These are phyloP conservation scores for Natrix natrix DNA, from an alignment of 2,797 vertebrate species.

Conservation along the genomic window DNA sequence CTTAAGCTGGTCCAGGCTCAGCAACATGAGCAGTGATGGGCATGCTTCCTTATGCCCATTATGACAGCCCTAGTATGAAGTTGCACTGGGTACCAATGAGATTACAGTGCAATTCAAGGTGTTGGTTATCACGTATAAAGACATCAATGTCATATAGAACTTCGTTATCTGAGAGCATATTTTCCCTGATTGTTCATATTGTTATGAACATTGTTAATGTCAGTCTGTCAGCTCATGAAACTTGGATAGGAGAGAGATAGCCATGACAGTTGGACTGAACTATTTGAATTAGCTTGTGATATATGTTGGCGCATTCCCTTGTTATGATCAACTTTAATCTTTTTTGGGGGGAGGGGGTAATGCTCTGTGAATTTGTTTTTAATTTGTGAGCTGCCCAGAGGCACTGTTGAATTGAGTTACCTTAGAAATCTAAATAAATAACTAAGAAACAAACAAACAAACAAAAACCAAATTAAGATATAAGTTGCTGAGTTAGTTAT, in stretches of 20 bases:
- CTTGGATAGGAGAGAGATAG: not conserved
- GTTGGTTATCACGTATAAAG: not conserved
- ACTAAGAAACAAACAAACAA: not conserved
- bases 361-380: not conserved
- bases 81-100: not conserved
- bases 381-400: not conserved
- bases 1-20: not conserved
- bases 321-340: not conserved
- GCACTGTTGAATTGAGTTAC: not conserved
- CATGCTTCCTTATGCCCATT: not conserved
- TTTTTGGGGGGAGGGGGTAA: not conserved
- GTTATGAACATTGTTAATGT: not conserved
- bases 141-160: not conserved
- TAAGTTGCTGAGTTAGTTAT: conserved; percentile 25
- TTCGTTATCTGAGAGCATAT: not conserved
- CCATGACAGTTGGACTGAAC: not conserved
- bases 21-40: not conserved
- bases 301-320: not conserved
- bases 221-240: not conserved
- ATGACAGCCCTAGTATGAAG: not conserved
- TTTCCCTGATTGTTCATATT: not conserved
- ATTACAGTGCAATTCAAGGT: not conserved
- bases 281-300: not conserved
- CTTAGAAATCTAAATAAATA: not conserved
- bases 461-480: conserved; percentile 45